Evolutionary conservation across 2,888 invertebrate species (phyloP).

Genomic region (Syrista parreyssii): DNA sequence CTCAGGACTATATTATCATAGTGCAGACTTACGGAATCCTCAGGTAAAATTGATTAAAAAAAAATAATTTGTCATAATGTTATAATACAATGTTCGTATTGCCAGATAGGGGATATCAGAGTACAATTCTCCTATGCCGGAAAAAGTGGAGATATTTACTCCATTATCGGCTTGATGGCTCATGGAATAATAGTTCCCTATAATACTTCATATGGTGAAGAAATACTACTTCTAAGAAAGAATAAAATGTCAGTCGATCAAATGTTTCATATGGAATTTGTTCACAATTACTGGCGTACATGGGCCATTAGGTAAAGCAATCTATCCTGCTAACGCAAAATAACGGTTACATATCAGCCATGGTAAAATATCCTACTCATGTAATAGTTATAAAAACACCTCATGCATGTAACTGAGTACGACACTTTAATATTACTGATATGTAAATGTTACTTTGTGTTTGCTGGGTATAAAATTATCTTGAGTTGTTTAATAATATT

Average conservation of each 20-base stretch:
- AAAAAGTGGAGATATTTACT: conserved; percentile 69
- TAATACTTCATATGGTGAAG: conserved; percentile 75
- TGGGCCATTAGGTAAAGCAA: conserved; percentile 68
- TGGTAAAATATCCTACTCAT: no score
- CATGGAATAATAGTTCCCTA: conserved; percentile 77
- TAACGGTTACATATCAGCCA: no score
- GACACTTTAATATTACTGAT: neutral
- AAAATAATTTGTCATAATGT: no score
- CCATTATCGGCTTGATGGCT: conserved; percentile 75
- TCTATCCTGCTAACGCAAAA: no score
- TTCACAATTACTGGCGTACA: conserved; percentile 71
- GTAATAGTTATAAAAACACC: no score
- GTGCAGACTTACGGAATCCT: conserved; percentile 84
- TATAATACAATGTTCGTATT: neutral
- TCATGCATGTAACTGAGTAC: no score
- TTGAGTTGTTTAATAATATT: neutral
- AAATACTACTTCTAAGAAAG: conserved; percentile 79
- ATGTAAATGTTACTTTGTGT: neutral
- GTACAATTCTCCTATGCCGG: conserved; percentile 91
- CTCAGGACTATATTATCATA: conserved; percentile 88
- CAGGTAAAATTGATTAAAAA: conserved; percentile 61
- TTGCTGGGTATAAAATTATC: neutral
- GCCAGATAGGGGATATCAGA: conserved; percentile 81
- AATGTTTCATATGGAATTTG: conserved; percentile 78
- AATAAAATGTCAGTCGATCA: conserved; percentile 80